Conservation (phyloP, 2,888 invertebrate genomes). For the Crepidodera aurea region DNA sequence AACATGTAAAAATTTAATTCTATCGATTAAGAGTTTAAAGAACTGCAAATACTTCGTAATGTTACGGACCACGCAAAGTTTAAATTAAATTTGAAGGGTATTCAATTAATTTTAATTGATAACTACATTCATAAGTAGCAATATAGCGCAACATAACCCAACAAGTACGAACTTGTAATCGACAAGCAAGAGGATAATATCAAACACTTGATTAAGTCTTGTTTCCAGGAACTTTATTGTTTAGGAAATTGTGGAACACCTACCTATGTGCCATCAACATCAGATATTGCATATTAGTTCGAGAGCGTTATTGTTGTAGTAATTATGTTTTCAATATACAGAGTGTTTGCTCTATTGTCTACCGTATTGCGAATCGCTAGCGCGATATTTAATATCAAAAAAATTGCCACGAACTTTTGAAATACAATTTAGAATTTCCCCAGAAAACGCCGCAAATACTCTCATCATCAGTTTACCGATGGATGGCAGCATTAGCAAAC, state of each 20-base stretch:
- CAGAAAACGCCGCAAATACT: too few relatives aligned
- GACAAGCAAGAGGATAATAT: neutral
- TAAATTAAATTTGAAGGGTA: neutral
- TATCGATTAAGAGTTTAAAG: too few relatives aligned
- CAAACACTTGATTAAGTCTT: neutral
- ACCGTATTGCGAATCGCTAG: too few relatives aligned
- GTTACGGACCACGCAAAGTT: too few relatives aligned
- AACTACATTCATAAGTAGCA: neutral
- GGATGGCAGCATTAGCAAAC: too few relatives aligned
- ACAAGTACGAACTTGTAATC: conserved; percentile 1
- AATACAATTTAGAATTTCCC: too few relatives aligned
- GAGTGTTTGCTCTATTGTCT: too few relatives aligned
- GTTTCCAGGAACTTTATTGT: conserved; percentile 7
- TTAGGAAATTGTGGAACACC: conserved; percentile 1
- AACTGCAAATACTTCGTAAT: too few relatives aligned
- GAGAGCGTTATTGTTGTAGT: neutral
- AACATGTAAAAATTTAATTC: too few relatives aligned
- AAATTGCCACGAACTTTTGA: too few relatives aligned
- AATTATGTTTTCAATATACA: neutral
- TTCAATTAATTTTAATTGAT: neutral
- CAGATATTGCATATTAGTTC: neutral
- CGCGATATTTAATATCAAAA: too few relatives aligned
- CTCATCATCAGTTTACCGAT: too few relatives aligned
- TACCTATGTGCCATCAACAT: neutral
- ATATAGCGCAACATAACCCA: neutral